Percentiles rank a stretch among this genome's conserved stretches.
phyloP scores from a whole-genome alignment of 2,113 vertebrate genomes.

The Percopsis transmontana region DNA sequence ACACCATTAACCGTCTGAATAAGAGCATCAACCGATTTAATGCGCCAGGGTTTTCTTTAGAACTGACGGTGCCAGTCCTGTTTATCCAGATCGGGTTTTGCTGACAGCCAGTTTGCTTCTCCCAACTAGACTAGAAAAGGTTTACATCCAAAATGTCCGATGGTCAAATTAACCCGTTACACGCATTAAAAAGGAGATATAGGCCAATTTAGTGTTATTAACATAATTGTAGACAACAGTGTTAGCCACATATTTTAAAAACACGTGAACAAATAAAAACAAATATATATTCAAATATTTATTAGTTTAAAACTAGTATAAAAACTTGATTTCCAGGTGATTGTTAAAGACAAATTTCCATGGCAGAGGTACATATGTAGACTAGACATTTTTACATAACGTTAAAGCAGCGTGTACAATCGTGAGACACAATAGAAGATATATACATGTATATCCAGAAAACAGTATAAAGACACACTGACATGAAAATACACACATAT shows the following conservation, averaged over 20 bases:
- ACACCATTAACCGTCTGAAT: not conserved
- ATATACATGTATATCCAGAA: too few species aligned
- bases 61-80: not conserved
- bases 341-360: not conserved
- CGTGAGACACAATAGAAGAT: not conserved
- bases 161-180: not conserved
- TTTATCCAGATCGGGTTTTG: not conserved
- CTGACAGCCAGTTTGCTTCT: not conserved
- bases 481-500: not conserved
- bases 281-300: not conserved
- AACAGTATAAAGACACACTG: not conserved
- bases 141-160: constrained; percentile 1
- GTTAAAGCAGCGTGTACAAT: not conserved
- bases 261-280: too few species aligned
- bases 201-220: too few species aligned
- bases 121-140: not conserved
- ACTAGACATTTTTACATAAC: not conserved
- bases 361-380: not conserved
- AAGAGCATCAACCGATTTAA: too few species aligned
- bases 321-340: not conserved
- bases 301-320: not conserved
- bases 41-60: too few species aligned
- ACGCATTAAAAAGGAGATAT: not conserved
- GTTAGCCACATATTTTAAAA: too few species aligned
- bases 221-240: too few species aligned